Evolutionary conservation across 2,113 vertebrate species (phyloP).

Genomic region (Takifugu bimaculatus): DNA sequence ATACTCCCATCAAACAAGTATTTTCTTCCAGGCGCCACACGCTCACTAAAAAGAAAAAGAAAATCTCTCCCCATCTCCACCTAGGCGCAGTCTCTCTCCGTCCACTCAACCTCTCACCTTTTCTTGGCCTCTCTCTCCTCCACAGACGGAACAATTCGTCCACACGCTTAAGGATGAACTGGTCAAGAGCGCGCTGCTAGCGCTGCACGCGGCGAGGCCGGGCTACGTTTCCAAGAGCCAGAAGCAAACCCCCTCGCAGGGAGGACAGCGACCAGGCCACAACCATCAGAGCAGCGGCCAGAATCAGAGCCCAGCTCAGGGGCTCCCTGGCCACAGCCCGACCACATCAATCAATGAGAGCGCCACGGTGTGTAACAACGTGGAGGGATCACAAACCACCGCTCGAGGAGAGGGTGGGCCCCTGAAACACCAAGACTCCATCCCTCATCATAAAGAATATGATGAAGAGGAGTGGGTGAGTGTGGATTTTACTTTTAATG

Average conservation of each 20-base stretch:
- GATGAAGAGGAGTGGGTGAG: slow-evolving; percentile 98
- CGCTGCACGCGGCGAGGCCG: slow-evolving; percentile 87
- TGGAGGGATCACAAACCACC: slow-evolving; percentile 43
- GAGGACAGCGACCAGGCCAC: slow-evolving; percentile 33
- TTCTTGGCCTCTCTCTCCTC: slow-evolving; percentile 11
- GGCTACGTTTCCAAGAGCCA: slow-evolving; percentile 81
- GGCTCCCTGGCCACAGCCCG: slow-evolving; percentile 55
- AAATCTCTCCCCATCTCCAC: slow-evolving; percentile 16
- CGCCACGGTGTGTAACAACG: slow-evolving; percentile 64
- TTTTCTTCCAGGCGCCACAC: slow-evolving; percentile 23
- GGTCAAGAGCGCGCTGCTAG: slow-evolving; percentile 90
- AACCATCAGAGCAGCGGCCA: slow-evolving; percentile 35
- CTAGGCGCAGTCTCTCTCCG: slow-evolving; percentile 1
- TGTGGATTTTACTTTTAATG: slow-evolving; percentile 3
- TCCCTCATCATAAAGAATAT: slow-evolving; percentile 91
- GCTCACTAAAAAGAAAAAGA: slow-evolving; percentile 1
- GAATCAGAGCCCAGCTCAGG: slow-evolving; percentile 48
- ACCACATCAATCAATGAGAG: slow-evolving; percentile 26
- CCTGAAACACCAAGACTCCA: slow-evolving; percentile 81
- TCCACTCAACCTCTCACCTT: slow-evolving; percentile 4
- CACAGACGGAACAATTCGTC: slow-evolving; percentile 91
- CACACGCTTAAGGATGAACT: slow-evolving; percentile 94
- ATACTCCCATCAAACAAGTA: slow-evolving; percentile 24
- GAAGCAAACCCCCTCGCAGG: slow-evolving; percentile 31
- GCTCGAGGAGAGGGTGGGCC: slow-evolving; percentile 60